phyloP scores from a whole-genome alignment of 2,797 vertebrate genomes.

The Synaphobranchus kaupii region DNA sequence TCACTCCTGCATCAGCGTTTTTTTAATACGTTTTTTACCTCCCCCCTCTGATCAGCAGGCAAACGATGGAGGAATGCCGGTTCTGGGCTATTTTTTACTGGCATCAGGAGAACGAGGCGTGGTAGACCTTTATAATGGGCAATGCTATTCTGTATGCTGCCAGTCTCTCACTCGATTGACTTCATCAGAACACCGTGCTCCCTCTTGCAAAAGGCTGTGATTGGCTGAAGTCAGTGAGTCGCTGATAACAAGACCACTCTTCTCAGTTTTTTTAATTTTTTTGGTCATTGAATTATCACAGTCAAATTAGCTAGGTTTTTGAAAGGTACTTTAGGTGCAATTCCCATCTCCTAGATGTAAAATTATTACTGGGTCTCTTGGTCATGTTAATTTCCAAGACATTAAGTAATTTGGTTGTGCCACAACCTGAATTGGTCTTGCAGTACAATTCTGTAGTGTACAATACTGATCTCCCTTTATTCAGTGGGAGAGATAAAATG shows the following conservation, averaged over 20 bases:
- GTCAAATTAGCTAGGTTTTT: not conserved
- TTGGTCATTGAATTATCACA: not conserved
- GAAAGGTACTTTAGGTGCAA: not conserved
- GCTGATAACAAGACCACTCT: not conserved
- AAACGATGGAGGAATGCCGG: not conserved
- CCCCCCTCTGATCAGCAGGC: not conserved
- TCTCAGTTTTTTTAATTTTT: not conserved
- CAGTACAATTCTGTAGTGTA: not conserved
- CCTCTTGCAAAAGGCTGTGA: not conserved
- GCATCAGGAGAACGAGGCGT: not conserved
- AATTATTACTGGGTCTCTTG: not conserved
- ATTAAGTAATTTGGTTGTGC: not conserved
- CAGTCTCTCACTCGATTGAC: not conserved
- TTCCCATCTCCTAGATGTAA: not conserved
- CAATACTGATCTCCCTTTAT: not conserved
- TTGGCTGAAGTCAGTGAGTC: not conserved
- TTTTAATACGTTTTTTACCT: not conserved
- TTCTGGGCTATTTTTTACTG: not conserved
- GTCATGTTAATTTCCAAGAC: not conserved
- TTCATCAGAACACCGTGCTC: not conserved
- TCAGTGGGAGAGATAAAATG: not conserved
- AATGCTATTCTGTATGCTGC: not conserved
- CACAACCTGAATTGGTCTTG: not conserved
- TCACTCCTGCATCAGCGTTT: not conserved
- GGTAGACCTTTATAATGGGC: not conserved